phyloP scores from a whole-genome alignment of 2,797 vertebrate genomes.

The Lophotriccus pileatus region DNA sequence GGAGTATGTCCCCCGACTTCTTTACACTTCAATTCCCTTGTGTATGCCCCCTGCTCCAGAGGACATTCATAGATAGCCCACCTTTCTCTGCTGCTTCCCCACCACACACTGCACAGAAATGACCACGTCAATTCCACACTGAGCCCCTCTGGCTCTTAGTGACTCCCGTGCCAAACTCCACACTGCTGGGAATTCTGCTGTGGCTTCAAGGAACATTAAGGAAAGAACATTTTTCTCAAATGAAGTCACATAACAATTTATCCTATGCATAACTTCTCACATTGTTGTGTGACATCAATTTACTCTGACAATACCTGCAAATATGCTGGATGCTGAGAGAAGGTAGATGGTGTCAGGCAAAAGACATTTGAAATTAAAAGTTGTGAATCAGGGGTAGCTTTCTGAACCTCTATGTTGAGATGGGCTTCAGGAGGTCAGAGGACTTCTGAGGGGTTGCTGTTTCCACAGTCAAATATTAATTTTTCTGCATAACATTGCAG shows the following conservation, averaged over 20 bases:
- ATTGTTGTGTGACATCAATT: background rate
- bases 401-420: background rate
- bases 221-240: background rate
- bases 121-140: background rate
- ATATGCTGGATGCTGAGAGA: background rate
- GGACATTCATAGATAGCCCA: background rate
- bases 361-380: background rate
- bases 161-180: background rate
- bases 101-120: background rate
- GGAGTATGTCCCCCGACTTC: background rate
- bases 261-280: background rate
- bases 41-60: background rate
- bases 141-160: background rate
- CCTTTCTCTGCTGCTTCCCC: background rate
- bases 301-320: background rate
- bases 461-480: background rate
- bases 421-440: background rate
- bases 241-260: background rate
- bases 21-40: background rate
- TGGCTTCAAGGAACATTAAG: background rate
- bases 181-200: background rate
- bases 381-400: background rate
- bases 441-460: background rate
- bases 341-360: background rate
- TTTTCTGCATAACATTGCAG: background rate